phyloP scores from a whole-genome alignment of 2,113 vertebrate genomes.

The Tachysurus vachellii region DNA sequence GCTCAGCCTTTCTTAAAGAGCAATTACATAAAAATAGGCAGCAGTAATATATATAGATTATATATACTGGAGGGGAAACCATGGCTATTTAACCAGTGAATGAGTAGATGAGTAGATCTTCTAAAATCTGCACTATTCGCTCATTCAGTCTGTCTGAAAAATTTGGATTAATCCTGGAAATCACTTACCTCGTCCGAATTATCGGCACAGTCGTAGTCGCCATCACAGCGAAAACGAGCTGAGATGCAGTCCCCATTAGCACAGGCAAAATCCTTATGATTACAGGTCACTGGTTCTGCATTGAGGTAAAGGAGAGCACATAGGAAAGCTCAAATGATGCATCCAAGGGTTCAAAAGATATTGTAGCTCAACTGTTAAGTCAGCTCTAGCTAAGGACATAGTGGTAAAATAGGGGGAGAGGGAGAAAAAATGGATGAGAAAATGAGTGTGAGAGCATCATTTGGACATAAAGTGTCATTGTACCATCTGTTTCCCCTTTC shows the following conservation, averaged over 20 bases:
- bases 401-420: background rate
- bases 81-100: background rate
- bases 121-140: background rate
- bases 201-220: slow-evolving; percentile 94
- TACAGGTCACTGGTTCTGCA: slow-evolving; percentile 91
- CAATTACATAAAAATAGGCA: slow-evolving; percentile 3
- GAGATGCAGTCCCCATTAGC: slow-evolving; percentile 93
- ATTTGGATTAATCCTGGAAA: background rate
- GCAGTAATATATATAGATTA: background rate
- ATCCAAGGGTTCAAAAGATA: background rate
- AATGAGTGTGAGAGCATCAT: slow-evolving; percentile 5
- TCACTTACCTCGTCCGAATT: slow-evolving; percentile 91
- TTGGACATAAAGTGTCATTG: slow-evolving; percentile 37
- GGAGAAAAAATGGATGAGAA: background rate
- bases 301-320: slow-evolving; percentile 32
- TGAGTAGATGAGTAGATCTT: background rate
- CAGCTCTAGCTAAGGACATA: background rate
- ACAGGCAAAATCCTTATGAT: slow-evolving; percentile 92
- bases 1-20: background rate
- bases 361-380: background rate
- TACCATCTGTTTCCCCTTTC: slow-evolving; percentile 45
- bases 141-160: background rate
- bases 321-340: slow-evolving; percentile 22
- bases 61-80: background rate
- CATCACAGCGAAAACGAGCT: slow-evolving; percentile 93